phyloP scores from a whole-genome alignment of 2,113 vertebrate genomes.

The Petrocephalus microphthalmus region DNA sequence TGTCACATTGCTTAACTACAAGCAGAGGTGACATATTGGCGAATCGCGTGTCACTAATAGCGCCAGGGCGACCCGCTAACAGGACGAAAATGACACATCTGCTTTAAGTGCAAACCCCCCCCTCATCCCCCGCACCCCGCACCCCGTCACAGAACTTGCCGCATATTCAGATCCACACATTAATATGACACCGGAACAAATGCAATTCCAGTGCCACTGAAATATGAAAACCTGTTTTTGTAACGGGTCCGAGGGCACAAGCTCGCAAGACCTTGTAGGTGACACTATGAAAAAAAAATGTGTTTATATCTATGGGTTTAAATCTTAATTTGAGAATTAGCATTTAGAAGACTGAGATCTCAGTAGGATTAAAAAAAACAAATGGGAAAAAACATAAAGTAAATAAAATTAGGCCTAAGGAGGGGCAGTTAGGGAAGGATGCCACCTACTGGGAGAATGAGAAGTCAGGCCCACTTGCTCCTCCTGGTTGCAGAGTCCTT shows the following conservation, averaged over 20 bases:
- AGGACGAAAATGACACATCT: constrained; percentile 60
- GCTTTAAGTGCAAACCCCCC: constrained; percentile 65
- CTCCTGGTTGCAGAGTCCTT: not conserved
- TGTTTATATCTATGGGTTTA: not conserved
- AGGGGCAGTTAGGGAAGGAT: not conserved
- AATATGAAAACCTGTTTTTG: not conserved
- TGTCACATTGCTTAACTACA: constrained; percentile 62
- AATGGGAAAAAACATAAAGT: not conserved
- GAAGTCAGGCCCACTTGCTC: not conserved
- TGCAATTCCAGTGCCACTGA: constrained; percentile 27
- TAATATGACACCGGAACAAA: constrained; percentile 63
- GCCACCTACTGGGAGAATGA: constrained; percentile 1
- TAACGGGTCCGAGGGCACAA: not conserved
- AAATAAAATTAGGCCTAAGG: not conserved
- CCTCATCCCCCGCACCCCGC: too few species aligned
- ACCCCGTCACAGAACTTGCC: constrained; percentile 61
- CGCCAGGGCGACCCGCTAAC: constrained; percentile 61
- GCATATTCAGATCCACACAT: constrained; percentile 60
- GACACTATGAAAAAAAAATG: not conserved
- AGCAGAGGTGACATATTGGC: constrained; percentile 60
- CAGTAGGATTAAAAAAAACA: not conserved
- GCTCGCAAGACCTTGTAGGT: not conserved
- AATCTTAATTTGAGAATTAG: not conserved
- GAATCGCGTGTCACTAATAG: constrained; percentile 60
- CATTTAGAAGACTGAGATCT: not conserved